Percentiles rank a stretch among this genome's conserved stretches.
phyloP scores from a whole-genome alignment of 2,113 vertebrate species.

The Tapirus terrestris region DNA sequence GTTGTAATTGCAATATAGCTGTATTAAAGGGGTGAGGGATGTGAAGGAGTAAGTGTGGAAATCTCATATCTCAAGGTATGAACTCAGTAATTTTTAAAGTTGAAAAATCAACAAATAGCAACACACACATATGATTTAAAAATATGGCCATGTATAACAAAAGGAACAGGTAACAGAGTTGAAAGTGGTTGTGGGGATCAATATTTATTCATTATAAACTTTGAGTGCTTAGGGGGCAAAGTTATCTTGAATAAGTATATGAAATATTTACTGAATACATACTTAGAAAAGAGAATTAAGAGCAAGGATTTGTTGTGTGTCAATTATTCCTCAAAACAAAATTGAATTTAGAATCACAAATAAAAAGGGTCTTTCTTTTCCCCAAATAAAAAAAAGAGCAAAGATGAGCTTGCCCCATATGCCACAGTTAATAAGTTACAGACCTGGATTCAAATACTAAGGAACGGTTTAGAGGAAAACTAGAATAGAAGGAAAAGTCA shows the following conservation, averaged over 20 bases:
- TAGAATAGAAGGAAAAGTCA: too few species aligned
- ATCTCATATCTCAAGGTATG: background rate
- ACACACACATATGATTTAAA: background rate
- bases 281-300: background rate
- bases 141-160: background rate
- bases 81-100: background rate
- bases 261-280: background rate
- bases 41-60: background rate
- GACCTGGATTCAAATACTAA: background rate
- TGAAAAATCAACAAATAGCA: background rate
- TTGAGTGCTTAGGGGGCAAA: background rate
- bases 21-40: background rate
- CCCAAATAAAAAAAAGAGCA: too few species aligned
- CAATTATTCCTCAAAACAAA: too few species aligned
- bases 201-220: background rate
- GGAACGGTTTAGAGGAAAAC: too few species aligned
- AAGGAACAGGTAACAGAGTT: background rate
- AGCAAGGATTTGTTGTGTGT: background rate
- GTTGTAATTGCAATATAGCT: background rate
- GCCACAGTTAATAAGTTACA: background rate
- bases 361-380: too few species aligned
- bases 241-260: background rate
- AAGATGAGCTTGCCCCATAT: background rate
- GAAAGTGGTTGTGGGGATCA: background rate
- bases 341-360: too few species aligned